phyloP scores from a whole-genome alignment of 2,113 vertebrate species.

The Pteronura brasiliensis region DNA sequence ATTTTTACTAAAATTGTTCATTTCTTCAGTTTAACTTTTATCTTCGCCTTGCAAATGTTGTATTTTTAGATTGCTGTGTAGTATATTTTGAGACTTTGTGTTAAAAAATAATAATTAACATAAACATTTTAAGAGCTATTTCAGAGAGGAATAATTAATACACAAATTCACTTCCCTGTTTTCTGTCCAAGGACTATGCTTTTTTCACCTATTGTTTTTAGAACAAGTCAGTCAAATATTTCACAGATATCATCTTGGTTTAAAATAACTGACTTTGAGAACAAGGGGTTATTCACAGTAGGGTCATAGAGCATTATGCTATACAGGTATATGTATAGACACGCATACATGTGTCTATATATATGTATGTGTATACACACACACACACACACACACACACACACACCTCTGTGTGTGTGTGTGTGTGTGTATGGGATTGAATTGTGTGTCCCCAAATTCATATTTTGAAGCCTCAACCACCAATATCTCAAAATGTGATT shows the following conservation, averaged over 20 bases:
- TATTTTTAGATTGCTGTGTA: neutral
- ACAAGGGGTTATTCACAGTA: neutral
- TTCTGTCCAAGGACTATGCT: neutral
- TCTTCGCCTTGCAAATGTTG: neutral
- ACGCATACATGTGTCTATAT: neutral
- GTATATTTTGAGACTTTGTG: neutral
- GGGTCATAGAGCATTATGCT: neutral
- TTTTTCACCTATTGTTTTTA: neutral
- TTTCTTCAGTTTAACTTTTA: slow-evolving; percentile 23
- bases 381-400: too few species aligned
- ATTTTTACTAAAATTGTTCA: neutral
- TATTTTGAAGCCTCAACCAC: neutral
- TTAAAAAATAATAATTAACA: neutral
- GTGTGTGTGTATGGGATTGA: neutral
- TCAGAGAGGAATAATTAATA: neutral
- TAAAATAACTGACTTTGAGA: neutral
- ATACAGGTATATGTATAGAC: neutral
- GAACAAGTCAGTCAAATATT: neutral
- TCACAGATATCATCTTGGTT: neutral
- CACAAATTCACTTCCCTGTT: neutral
- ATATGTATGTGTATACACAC: neutral
- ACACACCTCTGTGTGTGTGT: neutral
- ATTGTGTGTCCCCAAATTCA: neutral
- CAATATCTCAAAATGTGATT: neutral
- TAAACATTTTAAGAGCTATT: neutral